Evolutionary conservation across 2,113 vertebrate species (phyloP).

Genomic region (Tragulus kanchil): DNA sequence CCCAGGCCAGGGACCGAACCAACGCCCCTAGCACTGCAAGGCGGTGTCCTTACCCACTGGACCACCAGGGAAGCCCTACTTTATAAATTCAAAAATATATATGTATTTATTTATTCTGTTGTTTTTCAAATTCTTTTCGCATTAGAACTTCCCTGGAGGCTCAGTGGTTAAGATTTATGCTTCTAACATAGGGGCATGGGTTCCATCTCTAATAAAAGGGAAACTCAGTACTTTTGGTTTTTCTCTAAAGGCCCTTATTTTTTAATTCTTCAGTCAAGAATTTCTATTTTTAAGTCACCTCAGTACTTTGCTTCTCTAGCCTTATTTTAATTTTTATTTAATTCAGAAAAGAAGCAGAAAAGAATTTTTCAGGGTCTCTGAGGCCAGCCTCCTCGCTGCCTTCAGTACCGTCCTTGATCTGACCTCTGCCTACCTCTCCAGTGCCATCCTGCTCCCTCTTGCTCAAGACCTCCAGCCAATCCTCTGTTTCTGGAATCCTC

Average conservation of each 20-base stretch:
- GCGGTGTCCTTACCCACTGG: no score
- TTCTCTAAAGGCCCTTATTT: no score
- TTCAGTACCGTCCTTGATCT: not conserved
- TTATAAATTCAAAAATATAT: not conserved
- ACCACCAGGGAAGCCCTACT: no score
- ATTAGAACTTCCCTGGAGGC: no score
- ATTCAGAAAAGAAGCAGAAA: constrained; percentile 2
- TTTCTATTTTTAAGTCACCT: constrained; percentile 50
- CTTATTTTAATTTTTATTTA: not conserved
- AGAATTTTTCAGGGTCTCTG: not conserved
- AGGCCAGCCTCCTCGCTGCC: not conserved
- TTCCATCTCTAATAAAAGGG: not conserved
- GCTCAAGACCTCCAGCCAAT: not conserved
- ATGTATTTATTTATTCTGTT: not conserved
- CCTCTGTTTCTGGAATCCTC: not conserved
- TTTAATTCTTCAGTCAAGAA: not conserved
- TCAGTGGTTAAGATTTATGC: no score
- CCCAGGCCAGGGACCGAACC: no score
- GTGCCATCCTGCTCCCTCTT: not conserved
- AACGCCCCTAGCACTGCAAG: no score
- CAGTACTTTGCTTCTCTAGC: not conserved
- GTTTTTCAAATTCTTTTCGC: no score
- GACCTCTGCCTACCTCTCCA: not conserved
- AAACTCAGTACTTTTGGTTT: no score
- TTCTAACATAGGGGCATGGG: not conserved